Conservation (phyloP, 2,888 invertebrate genomes). For the Aricia artaxerxes region DNA sequence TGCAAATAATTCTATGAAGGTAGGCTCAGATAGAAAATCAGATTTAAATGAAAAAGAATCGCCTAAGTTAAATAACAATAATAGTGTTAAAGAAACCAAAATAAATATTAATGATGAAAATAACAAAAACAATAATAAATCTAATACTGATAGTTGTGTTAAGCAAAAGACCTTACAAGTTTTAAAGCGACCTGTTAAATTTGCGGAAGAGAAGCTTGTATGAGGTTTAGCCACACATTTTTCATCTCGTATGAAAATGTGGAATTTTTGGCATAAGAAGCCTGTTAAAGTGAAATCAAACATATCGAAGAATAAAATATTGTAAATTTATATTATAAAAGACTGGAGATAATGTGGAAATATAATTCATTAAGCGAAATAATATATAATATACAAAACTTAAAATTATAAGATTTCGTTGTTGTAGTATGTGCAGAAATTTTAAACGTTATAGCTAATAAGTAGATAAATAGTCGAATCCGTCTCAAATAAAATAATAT, state of each 20-base stretch:
- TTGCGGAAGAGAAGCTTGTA: conserved; percentile 75
- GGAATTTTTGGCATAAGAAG: conserved; percentile 53
- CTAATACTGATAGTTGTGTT: conserved; percentile 48
- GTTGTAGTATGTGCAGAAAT: conserved; percentile 44
- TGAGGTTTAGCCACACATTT: conserved; percentile 63
- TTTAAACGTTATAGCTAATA: conserved; percentile 40
- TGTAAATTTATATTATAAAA: conserved; percentile 55
- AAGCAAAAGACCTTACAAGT: conserved; percentile 51
- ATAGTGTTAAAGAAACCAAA: conserved; percentile 51
- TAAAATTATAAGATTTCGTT: conserved; percentile 46
- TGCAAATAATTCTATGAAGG: conserved; percentile 37
- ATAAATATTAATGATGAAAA: conserved; percentile 48
- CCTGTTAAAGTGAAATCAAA: conserved; percentile 52
- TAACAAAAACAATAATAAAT: conserved; percentile 64
- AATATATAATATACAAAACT: conserved; percentile 37
- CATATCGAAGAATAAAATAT: conserved; percentile 59
- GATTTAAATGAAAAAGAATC: conserved; percentile 56
- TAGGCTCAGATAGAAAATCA: conserved; percentile 55
- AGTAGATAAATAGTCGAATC: conserved; percentile 50
- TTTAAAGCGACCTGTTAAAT: conserved; percentile 63
- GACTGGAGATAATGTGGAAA: conserved; percentile 54
- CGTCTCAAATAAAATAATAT: conserved; percentile 54
- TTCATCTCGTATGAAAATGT: conserved; percentile 47
- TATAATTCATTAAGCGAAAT: conserved; percentile 42
- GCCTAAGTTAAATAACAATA: conserved; percentile 59